These are phyloP conservation scores for Zingel zingel DNA, from an alignment of 2,113 vertebrate species.

Conservation along the genomic window DNA sequence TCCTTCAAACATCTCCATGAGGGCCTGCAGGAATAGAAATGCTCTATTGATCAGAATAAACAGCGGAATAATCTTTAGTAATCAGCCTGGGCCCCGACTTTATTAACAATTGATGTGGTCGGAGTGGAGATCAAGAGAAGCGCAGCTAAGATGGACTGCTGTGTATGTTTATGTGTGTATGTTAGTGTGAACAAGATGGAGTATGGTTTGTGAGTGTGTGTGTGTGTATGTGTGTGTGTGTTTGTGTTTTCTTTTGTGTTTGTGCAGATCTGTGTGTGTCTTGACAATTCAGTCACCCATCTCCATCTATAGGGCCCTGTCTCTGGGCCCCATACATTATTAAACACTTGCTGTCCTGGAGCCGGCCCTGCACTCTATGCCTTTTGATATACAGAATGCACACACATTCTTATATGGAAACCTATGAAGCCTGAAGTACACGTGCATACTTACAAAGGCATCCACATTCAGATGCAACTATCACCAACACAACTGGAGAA, in stretches of 20 bases:
- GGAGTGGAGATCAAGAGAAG: slow-evolving; percentile 76
- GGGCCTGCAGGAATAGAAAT: slow-evolving; percentile 76
- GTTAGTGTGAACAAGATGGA: slow-evolving; percentile 41
- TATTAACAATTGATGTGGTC: slow-evolving; percentile 82
- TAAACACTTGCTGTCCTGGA: slow-evolving; percentile 59
- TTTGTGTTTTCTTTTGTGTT: slow-evolving; percentile 9
- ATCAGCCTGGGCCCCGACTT: slow-evolving; percentile 69
- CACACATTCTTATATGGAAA: slow-evolving; percentile 33
- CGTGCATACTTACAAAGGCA: not conserved
- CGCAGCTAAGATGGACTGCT: slow-evolving; percentile 36
- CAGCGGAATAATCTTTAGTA: slow-evolving; percentile 82
- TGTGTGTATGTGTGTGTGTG: slow-evolving; percentile 18
- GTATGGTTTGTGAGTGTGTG: slow-evolving; percentile 19
- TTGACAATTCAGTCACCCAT: slow-evolving; percentile 74
- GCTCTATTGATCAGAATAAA: slow-evolving; percentile 83
- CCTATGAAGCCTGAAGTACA: slow-evolving; percentile 19
- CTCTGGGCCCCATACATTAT: slow-evolving; percentile 74
- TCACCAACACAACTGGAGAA: slow-evolving; percentile 7
- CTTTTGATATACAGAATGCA: slow-evolving; percentile 64
- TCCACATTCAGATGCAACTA: slow-evolving; percentile 16
- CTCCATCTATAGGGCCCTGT: slow-evolving; percentile 67
- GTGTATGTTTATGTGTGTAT: slow-evolving; percentile 64
- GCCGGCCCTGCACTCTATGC: slow-evolving; percentile 33
- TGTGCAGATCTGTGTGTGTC: slow-evolving; percentile 68
- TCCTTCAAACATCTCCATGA: slow-evolving; percentile 68